Evolutionary conservation across 2,888 invertebrate genomes (phyloP), one percentile per base, ranked within the genome.

Genomic region (Mimas tiliae): DNA sequence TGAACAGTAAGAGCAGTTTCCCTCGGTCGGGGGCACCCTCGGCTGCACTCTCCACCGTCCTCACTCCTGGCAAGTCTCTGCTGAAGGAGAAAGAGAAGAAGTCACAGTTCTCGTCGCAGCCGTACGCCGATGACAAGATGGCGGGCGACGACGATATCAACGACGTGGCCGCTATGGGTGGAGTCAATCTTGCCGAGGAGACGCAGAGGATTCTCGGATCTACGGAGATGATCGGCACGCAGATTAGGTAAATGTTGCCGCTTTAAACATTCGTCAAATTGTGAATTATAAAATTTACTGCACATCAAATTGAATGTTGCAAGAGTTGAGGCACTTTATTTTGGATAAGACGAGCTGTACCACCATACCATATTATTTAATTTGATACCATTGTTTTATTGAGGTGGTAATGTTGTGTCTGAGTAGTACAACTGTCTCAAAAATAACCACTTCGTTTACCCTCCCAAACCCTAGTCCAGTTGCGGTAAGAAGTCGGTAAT

Each of bases 121-220:
- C 86, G 14, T 91, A 83, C 69, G 86, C 77, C 0, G 91, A 94
- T 83, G 94, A 93, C 86, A 94, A 92, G 84, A 94, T 91, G 91
- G 95, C 95, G 70, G 98, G 97, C 53, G 98, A 98, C 82, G 99
- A 99, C 85, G 99, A 99, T 87, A 98, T 99, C 81, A 99, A 99
- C 84, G 99, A 99, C 93, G 99, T 99, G 14, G 99, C 99, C 42
- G 98, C 99, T 11, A 99, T 99, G 99, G 99, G 99, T 71, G 99
- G 99, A 64, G 99, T 99, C 66, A 99, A 99, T 93, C 94, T 99
- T 79, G 97, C 97, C 0, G 99, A 99, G 90, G 99, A 99, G 90
- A 97, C 97, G 48, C 98, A 98, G 87, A 96, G 98, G 87, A 99
- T 99, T 81, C 94, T 99, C 69, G 98, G 98, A 14, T 96, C 97